Evolutionary conservation across 1,140 invertebrate genomes (phyloP), one percentile per base, ranked within the genome.

Genomic region (Heliconius melpomene): DNA sequence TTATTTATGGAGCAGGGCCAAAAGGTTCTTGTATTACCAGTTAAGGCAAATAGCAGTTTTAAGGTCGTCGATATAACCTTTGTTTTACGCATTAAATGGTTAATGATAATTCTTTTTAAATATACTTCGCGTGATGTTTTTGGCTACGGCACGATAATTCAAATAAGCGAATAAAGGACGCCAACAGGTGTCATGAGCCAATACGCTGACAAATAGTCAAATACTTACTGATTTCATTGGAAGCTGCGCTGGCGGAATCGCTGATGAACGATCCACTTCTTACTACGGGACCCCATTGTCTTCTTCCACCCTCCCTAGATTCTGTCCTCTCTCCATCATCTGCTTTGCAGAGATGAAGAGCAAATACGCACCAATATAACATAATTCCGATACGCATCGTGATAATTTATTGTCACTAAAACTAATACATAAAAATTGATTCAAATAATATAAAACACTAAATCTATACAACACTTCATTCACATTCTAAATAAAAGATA

Each of bases 331-430:
- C 91, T 77, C 87, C 89, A 89, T 94, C 91, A 83, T 94, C 89
- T 72, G 86, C 91, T 88, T 90, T 92, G 83, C 93, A 94, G 85
- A 93, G 80, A 89, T 94, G 92, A 86, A 93, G 86, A 89, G 87
- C 88, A 87, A 93, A 90, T 91, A 94, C 91, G 91, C 91, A 93
- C 92, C 92, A 94, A 91, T 93, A 94, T 85, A 94, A 88, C 87
- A 93, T 87, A 87, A 93, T 88, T 91, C 92, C 90, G 88, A 94
- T 91, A 93, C 91, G 93, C 93, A 94, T 94, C 88, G 91, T 94
- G 89, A 93, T 92, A 88, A 89, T 80, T 88, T 86, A 89, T 92
- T 91, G 86, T 90, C 90, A 93, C 83, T 89, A 80, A 76, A 85
- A 86, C 85, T 90, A 91, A 85, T 87, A 81, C 85, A 89, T 85